These are phyloP conservation scores for Nestor notabilis DNA, from an alignment of 2,113 vertebrate species.

Conservation along the genomic window DNA sequence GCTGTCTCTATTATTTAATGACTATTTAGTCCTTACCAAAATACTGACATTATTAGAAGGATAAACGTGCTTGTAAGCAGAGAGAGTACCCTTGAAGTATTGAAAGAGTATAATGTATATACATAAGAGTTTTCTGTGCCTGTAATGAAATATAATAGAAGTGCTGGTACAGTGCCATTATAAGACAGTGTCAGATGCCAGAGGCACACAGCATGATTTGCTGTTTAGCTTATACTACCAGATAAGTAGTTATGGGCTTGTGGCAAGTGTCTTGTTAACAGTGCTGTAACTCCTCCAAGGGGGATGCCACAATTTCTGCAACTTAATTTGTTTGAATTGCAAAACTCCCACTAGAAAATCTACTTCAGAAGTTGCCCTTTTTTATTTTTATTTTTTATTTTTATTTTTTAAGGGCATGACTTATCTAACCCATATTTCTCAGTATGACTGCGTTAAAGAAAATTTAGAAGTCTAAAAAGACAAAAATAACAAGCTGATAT, in stretches of 20 bases:
- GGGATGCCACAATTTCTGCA: neutral
- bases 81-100: neutral
- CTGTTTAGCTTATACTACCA: constrained; percentile 14
- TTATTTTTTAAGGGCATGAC: neutral
- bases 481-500: neutral
- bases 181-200: neutral
- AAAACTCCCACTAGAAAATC: neutral
- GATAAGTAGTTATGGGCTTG: neutral
- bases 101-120: neutral
- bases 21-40: neutral
- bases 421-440: neutral
- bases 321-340: neutral
- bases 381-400: neutral
- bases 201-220: constrained; percentile 3
- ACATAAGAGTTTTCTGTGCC: neutral
- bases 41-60: neutral
- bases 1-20: neutral
- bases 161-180: neutral
- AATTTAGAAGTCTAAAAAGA: neutral
- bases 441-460: neutral
- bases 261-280: neutral
- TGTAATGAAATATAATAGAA: neutral
- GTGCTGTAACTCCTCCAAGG: neutral
- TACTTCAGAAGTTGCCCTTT: neutral
- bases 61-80: neutral